Percentiles rank a stretch among this genome's conserved stretches.
Conservation (phyloP, 2,888 invertebrate species). For the Tenthredo livida region DNA sequence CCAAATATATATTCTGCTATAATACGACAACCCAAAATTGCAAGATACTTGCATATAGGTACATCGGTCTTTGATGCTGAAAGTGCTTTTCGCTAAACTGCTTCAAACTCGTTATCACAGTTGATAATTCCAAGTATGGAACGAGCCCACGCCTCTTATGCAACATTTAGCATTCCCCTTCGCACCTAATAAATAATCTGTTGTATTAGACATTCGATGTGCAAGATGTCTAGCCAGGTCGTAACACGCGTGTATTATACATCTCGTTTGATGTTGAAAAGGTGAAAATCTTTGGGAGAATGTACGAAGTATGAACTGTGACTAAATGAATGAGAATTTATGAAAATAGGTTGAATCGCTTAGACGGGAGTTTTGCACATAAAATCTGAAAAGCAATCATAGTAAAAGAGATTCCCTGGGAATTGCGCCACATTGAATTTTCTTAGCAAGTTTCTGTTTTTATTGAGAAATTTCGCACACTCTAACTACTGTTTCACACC, state of each 20-base stretch:
- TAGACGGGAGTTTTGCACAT: neutral
- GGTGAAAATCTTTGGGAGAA: neutral
- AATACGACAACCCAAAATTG: neutral
- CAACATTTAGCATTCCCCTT: neutral
- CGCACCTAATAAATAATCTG: slow-evolving; percentile 6
- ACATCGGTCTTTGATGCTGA: neutral
- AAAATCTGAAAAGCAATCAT: neutral
- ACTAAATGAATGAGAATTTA: slow-evolving; percentile 23
- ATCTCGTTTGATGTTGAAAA: neutral
- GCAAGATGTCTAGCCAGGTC: neutral
- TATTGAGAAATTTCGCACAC: neutral
- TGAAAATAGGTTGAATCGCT: slow-evolving; percentile 33
- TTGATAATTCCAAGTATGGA: neutral
- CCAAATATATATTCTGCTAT: neutral
- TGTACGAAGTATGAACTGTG: slow-evolving; percentile 21
- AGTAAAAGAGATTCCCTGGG: neutral
- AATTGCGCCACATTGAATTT: slow-evolving; percentile 1
- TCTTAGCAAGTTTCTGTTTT: neutral
- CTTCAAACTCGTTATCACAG: neutral
- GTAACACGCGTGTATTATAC: neutral
- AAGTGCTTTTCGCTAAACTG: neutral
- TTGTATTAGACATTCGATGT: neutral
- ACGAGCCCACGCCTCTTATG: neutral
- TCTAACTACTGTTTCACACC: neutral
- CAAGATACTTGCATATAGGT: neutral